Percentiles rank a stretch among this genome's conserved stretches.
Conservation (phyloP, 2,888 invertebrate species). For the Plebejus argus region DNA sequence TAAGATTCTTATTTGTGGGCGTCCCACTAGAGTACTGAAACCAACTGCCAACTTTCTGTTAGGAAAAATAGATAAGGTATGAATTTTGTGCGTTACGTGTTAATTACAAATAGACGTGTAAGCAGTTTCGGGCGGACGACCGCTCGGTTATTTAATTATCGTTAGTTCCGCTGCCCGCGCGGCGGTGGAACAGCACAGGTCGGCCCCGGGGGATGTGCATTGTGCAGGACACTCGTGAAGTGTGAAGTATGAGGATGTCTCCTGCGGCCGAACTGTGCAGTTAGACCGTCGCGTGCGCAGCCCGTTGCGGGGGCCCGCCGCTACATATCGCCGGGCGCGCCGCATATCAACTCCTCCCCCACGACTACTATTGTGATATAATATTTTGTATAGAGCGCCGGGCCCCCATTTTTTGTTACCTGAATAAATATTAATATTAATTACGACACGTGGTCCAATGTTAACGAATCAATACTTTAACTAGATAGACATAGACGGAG, state of each 20-base stretch:
- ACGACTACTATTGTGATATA: conserved; percentile 40
- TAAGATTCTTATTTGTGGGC: conserved; percentile 58
- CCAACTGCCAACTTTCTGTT: conserved; percentile 77
- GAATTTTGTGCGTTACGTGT: conserved; percentile 72
- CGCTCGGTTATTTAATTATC: conserved; percentile 71
- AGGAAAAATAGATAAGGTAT: conserved; percentile 63
- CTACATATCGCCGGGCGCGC: conserved; percentile 3
- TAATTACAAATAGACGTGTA: conserved; percentile 71
- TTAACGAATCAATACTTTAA: conserved; percentile 77
- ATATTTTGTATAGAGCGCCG: conserved; percentile 52
- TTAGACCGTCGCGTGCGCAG: conserved; percentile 39
- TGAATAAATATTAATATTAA: conserved; percentile 78
- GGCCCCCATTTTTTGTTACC: conserved; percentile 78
- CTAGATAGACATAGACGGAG: conserved; percentile 63
- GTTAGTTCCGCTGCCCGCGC: conserved; percentile 47
- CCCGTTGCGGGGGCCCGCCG: not conserved
- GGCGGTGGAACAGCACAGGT: not conserved
- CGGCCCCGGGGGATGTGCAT: not conserved
- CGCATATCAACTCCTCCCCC: conserved; percentile 57
- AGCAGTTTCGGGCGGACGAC: conserved; percentile 69
- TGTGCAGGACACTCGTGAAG: not conserved
- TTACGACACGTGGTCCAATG: conserved; percentile 81
- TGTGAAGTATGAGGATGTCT: not conserved
- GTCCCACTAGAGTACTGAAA: conserved; percentile 67
- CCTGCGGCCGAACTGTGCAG: not conserved